Evolutionary conservation across 2,113 vertebrate genomes (phyloP), one percentile per base, ranked within the genome.

Genomic region (Apaloderma vittatum): DNA sequence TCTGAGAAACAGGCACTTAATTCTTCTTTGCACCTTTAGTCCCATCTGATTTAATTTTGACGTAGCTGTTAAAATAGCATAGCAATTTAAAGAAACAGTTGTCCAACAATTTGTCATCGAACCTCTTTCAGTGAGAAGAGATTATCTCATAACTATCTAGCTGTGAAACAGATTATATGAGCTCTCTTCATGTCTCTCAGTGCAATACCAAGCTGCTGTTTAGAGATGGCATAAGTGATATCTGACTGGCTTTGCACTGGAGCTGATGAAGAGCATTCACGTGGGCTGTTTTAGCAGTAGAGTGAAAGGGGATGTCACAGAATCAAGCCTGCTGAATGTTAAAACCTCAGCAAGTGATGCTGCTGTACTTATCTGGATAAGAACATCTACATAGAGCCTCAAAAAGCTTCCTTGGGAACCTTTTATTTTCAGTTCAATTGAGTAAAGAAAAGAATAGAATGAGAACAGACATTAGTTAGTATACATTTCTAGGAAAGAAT

Each of bases 401-500:
- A 63, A 67, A 97, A 27, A 71, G 18, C 13, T 89, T 77, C 43
- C 37, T 52, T 81, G 73, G 29, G 68, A 95, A 26, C 14, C 15
- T 37, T 10, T 5, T 37, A 29, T 78, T 67, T 71, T 86, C 37
- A 37, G 45, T 70, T 73, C 48, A 65, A 8, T 4, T 84, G 26
- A 29, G 34, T 84, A 79, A 93, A 75, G 43, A 90, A 30, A 15
- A 88, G 59, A 77, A 55, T 32, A 83, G 11, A 34, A 67, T 46
- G 58, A 79, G 66, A 95, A 90, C 62, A 88, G 71, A 85, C 88
- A 54, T 90, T 67, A 71, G 12, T 67, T 91, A 77, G 34, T 78
- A 46, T 20, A 73, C 9, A 4, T 43, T 66, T 94, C 77, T 73
- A 26, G 24, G 46, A 66, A 94, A 83, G 11, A 10, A 62, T 86